A percentile compares a stretch with the other conserved stretches of the same genome.
phyloP scores from a whole-genome alignment of 2,113 vertebrate species.

The Agapornis roseicollis region DNA sequence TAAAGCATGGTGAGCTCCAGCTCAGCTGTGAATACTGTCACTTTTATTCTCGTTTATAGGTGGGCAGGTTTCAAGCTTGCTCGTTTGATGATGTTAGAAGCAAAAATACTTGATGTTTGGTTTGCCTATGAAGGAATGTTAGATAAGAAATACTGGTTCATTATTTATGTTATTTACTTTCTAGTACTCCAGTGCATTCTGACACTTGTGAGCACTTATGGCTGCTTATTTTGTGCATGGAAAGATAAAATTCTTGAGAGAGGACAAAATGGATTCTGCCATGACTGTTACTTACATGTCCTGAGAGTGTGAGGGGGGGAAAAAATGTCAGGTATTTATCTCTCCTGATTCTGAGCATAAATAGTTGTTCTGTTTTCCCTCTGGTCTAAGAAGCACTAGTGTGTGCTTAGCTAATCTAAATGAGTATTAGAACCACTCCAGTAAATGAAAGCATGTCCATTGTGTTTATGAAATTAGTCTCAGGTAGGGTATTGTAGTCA shows the following conservation, averaged over 20 bases:
- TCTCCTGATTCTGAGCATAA: neutral
- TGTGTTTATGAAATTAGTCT: neutral
- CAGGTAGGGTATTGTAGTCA: neutral
- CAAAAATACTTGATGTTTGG: neutral
- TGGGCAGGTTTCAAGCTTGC: neutral
- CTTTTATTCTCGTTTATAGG: neutral
- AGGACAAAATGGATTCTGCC: neutral
- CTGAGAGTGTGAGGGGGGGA: neutral
- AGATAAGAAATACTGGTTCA: neutral
- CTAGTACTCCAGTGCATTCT: neutral
- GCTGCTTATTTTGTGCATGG: neutral
- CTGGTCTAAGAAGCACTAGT: neutral
- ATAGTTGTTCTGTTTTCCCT: neutral
- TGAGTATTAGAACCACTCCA: neutral
- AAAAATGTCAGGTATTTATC: constrained; percentile 22
- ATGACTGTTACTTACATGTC: neutral
- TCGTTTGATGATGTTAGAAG: neutral
- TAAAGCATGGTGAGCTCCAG: neutral
- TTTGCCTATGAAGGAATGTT: neutral
- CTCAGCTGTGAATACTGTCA: neutral
- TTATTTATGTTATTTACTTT: neutral
- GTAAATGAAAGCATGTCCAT: neutral
- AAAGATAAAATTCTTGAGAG: neutral
- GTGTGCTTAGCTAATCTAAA: neutral
- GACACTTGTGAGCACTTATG: neutral